These are phyloP conservation scores for Neomorphus geoffroyi DNA, from an alignment of 2,797 vertebrate species.

Conservation along the genomic window DNA sequence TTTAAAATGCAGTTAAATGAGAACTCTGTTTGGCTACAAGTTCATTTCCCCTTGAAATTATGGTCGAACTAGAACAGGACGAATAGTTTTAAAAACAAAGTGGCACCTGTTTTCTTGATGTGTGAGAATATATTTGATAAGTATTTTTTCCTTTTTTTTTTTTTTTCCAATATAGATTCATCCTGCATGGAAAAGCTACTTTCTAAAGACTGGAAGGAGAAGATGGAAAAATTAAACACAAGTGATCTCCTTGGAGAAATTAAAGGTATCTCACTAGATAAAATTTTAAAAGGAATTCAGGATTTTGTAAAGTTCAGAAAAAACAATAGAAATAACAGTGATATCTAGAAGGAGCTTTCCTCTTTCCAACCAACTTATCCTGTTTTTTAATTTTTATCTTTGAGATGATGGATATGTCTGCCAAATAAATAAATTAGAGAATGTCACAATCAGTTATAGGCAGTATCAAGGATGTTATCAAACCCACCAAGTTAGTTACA, in stretches of 20 bases:
- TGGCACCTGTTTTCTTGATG: not conserved
- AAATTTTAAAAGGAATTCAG: not conserved
- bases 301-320: not conserved
- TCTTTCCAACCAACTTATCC: not conserved
- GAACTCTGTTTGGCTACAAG: not conserved
- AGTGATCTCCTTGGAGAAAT: constrained; percentile 91
- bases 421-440: not conserved
- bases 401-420: not conserved
- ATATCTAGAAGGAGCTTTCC: not conserved
- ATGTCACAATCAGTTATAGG: not conserved
- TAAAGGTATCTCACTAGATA: constrained; percentile 82
- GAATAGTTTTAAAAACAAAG: not conserved
- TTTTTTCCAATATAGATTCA: constrained; percentile 77
- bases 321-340: not conserved
- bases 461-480: not conserved
- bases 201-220: constrained; percentile 95
- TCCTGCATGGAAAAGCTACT: constrained; percentile 92
- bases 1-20: constrained; percentile 56
- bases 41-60: constrained; percentile 16
- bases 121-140: not conserved
- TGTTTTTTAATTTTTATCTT: not conserved
- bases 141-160: not conserved
- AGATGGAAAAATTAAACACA: constrained; percentile 89
- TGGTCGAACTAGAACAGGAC: not conserved
- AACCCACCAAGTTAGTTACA: not conserved